phyloP scores from a whole-genome alignment of 35 echinoderm and acorn worm species.

The Diadema setosum region DNA sequence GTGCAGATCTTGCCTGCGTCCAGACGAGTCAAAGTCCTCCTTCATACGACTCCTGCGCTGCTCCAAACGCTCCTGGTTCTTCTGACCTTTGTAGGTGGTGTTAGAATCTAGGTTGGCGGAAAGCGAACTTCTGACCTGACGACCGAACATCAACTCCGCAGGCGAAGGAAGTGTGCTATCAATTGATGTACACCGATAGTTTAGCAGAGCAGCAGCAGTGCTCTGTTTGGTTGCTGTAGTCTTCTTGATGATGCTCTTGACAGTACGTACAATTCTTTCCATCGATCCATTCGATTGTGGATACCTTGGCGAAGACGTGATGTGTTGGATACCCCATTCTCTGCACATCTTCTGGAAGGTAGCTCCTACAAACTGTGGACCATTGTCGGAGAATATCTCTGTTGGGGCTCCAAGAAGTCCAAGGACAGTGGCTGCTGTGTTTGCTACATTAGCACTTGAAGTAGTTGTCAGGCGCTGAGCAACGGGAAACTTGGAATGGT shows the following conservation, averaged over 20 bases:
- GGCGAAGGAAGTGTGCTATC: conserved; percentile 27
- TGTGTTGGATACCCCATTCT: conserved; percentile 57
- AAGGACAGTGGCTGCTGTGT: not conserved
- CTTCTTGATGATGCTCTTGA: conserved; percentile 32
- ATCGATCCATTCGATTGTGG: conserved; percentile 51
- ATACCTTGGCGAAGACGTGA: conserved; percentile 53
- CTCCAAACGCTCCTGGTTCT: not conserved
- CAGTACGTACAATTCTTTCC: conserved; percentile 37
- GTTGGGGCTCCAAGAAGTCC: not conserved
- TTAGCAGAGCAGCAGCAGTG: conserved; percentile 4
- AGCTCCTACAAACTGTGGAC: not conserved
- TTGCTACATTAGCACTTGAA: not conserved
- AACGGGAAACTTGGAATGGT: conserved; percentile 7
- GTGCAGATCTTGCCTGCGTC: not conserved
- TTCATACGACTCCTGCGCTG: not conserved
- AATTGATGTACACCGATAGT: conserved; percentile 1
- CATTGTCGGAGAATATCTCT: conserved; percentile 12
- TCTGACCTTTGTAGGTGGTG: not conserved
- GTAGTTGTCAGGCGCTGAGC: not conserved
- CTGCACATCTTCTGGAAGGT: conserved; percentile 1
- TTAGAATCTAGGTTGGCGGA: not conserved
- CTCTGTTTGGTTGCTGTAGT: not conserved
- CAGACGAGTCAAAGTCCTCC: not conserved
- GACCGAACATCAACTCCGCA: conserved; percentile 35
- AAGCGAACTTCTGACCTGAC: not conserved